Evolutionary conservation across 1,140 invertebrate genomes (phyloP).

Genomic region (Zaprionus tsacasi): DNA sequence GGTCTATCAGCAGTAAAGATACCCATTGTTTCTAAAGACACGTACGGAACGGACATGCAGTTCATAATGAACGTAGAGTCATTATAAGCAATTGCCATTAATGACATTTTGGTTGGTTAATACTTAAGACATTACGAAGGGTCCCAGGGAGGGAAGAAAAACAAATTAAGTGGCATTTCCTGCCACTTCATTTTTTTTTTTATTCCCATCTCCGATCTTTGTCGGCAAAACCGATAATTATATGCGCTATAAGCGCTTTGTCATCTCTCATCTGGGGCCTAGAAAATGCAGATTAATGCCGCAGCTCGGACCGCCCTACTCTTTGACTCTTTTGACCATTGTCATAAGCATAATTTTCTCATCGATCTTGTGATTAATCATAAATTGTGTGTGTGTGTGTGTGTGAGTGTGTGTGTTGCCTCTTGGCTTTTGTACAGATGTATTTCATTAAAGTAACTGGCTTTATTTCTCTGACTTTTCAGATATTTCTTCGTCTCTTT

Average conservation of each 20-base stretch:
- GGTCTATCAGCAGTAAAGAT: conserved; percentile 24
- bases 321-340: conserved; percentile 53
- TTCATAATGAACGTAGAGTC: conserved; percentile 64
- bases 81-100: conserved; percentile 80
- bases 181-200: conserved; percentile 68
- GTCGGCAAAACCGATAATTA: conserved; percentile 78
- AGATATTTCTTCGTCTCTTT: conserved; percentile 4
- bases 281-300: conserved; percentile 80
- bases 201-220: conserved; percentile 64
- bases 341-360: conserved; percentile 82
- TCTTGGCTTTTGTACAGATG: conserved; percentile 63
- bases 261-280: conserved; percentile 67
- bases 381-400: conserved; percentile 66
- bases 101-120: conserved; percentile 74
- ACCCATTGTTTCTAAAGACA: conserved; percentile 27
- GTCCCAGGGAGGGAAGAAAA: conserved; percentile 35
- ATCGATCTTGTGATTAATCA: conserved; percentile 83
- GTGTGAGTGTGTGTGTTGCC: conserved; percentile 51
- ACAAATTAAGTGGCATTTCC: conserved; percentile 81
- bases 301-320: conserved; percentile 20
- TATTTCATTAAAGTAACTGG: conserved; percentile 76
- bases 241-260: conserved; percentile 80
- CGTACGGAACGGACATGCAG: conserved; percentile 33
- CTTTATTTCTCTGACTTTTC: conserved; percentile 33
- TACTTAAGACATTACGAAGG: conserved; percentile 66